Base-by-base conservation (phyloP, 2,113 vertebrate species). In the Dascyllus trimaculatus region DNA sequence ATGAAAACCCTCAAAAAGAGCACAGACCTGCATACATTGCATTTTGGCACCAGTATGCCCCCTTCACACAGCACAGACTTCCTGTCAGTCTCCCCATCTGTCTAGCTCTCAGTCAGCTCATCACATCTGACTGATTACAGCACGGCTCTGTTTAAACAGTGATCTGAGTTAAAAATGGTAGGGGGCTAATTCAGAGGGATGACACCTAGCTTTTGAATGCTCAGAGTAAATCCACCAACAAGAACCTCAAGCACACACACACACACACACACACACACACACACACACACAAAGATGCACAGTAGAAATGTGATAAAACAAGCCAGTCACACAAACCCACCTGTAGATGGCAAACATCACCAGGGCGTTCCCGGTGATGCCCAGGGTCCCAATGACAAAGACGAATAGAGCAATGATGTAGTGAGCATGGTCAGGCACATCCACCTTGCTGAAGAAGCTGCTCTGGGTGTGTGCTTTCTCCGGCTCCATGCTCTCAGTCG, bases 321-420 rank as follows among this genome's bases (percentile, higher is more conserved):
- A 73, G 21, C n/a, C 29, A 25, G 18, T 25, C 11, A 48, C 10
- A 48, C 17, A 25, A 5, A 88, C 89, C 46, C 92, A 99, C 98
- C 97, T 98, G 93, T 95, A 97, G 91, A 99, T 97, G 65, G 95
- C 96, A 14, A 97, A 98, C 93, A 98, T 96, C 91, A 99, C 97
- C 32, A 97, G 91, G 14, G 96, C 93, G 17, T 99, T 99, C 38
- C 97, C 98, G 43, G 96, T 84, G 57, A 95, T 92, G 80, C 97
- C 98, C 6, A 96, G 94, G 24, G 95, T 88, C 14, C 97, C 97
- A 70, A 97, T 96, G 48, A 96, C 88, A 19, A 97, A 93, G 88
- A 99, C 94, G 59, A 96, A 94, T 0, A 89, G 57, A 76, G 97
- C 97, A 45, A 97, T 92, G 0, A 93, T 92, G 61, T 97, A 97